A percentile compares a stretch with the other conserved stretches of the same genome.
phyloP scores from a whole-genome alignment of 1,140 invertebrate genomes.

The Dufourea novaeangliae region DNA sequence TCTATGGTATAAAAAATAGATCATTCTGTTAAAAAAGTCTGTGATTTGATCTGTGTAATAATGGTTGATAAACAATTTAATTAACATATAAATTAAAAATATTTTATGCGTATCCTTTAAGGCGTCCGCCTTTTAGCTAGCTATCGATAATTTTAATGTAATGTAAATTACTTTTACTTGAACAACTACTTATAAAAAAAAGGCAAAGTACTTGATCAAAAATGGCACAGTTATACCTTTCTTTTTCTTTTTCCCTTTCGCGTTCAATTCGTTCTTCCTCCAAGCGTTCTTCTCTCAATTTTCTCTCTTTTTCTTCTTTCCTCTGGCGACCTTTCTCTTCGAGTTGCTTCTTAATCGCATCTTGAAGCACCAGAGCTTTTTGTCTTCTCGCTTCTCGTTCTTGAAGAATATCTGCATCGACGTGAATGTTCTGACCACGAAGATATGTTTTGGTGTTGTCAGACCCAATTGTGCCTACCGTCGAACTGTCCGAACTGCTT shows the following conservation, averaged over 20 bases:
- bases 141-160: no score
- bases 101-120: no score
- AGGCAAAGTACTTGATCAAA: no score
- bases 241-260: constrained; percentile 85
- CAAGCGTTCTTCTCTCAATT: constrained; percentile 84
- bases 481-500: constrained; percentile 76
- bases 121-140: no score
- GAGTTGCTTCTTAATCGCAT: constrained; percentile 87
- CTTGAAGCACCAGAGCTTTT: constrained; percentile 87
- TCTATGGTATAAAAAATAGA: no score
- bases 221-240: constrained; percentile 75
- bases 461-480: constrained; percentile 72
- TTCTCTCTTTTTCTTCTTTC: constrained; percentile 85
- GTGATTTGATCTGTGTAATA: no score
- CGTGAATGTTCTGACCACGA: constrained; percentile 87
- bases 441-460: constrained; percentile 84
- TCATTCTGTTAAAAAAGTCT: no score
- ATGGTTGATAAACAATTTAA: no score
- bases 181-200: no score
- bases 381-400: constrained; percentile 86
- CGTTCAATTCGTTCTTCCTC: constrained; percentile 86
- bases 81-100: no score
- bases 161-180: no score
- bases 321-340: constrained; percentile 86
- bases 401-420: constrained; percentile 85